These are phyloP conservation scores for Aleadryas rufinucha DNA, from an alignment of 2,113 vertebrate species.

Conservation along the genomic window DNA sequence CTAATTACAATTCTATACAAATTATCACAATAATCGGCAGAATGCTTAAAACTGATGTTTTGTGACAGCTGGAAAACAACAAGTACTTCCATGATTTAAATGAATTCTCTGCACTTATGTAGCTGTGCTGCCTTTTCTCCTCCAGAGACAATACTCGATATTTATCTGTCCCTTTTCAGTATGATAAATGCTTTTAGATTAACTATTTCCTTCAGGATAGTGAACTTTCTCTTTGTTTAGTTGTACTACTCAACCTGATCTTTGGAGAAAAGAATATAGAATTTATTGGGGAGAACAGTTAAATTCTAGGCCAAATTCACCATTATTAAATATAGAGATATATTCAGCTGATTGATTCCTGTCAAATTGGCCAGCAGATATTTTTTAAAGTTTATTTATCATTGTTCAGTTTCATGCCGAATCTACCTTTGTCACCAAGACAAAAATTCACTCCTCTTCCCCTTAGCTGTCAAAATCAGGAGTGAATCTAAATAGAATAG, in stretches of 20 bases:
- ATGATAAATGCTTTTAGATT: neutral
- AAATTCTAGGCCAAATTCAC: neutral
- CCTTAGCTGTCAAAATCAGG: neutral
- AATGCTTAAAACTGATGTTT: neutral
- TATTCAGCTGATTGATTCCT: neutral
- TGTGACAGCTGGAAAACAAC: neutral
- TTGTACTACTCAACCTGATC: neutral
- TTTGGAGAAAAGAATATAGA: neutral
- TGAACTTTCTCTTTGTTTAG: neutral
- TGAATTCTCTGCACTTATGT: neutral
- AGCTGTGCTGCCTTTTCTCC: neutral
- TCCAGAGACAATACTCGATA: neutral
- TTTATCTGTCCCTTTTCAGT: neutral
- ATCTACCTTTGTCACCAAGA: neutral
- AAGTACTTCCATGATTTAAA: neutral
- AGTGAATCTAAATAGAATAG: neutral
- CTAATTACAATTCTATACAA: neutral
- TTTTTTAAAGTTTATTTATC: neutral
- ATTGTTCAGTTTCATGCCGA: neutral
- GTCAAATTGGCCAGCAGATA: neutral
- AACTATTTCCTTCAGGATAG: neutral
- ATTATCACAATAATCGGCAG: neutral
- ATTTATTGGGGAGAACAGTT: neutral
- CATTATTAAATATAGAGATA: neutral
- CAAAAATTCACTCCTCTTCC: neutral